Base-by-base conservation (phyloP, 2,888 invertebrate genomes). In the Ecliptopera silaceata region DNA sequence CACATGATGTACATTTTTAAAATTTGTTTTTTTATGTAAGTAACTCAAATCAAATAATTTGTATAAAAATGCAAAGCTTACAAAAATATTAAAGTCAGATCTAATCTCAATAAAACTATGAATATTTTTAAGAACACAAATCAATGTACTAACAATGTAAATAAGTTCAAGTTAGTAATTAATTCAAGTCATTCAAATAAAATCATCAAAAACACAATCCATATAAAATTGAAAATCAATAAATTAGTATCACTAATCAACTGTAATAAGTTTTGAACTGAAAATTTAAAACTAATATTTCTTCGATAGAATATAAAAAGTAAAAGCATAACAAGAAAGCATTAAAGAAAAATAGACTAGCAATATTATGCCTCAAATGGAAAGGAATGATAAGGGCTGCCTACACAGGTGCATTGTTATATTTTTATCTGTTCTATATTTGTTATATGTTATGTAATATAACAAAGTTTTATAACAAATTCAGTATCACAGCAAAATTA, bases 71-170 rank as follows among this genome's bases (percentile, higher is more conserved):
- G 52, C 51, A 54, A 60, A 61, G 50, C 29, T 56, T 58, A 65
- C 63, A 50, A 64, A 65, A 64, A 64, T 61, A 17, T 51, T 48
- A 52, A 56, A 63, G 52, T 64, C 66, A 70, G 65, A 66, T 66
- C 65, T 59, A 65, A 67, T 65, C 67, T 65, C 66, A 55, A 41
- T 44, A 48, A 53, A 48, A 50, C 18, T 51, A 39, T 50, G 26
- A n/a, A 20, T 26, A 44, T 56, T 29, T 58, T 52, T 29, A 53
- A 64, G 41, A 43, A 64, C 63, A 4, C 10, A 26, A 26, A 26
- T n/a, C n/a, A n/a, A n/a, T n/a, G 6, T 26, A 26, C 4, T 26
- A 26, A 65, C 62, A 34, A 43, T 41, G 17, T 6, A 12, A 17
- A 39, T 39, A 11, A 18, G 15, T 13, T n/a, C 11, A 18, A n/a